Percentiles rank a stretch among this genome's conserved stretches.
These are phyloP conservation scores for Haplotaxodon microlepis DNA, from an alignment of 2,113 vertebrate species.

Conservation along the genomic window DNA sequence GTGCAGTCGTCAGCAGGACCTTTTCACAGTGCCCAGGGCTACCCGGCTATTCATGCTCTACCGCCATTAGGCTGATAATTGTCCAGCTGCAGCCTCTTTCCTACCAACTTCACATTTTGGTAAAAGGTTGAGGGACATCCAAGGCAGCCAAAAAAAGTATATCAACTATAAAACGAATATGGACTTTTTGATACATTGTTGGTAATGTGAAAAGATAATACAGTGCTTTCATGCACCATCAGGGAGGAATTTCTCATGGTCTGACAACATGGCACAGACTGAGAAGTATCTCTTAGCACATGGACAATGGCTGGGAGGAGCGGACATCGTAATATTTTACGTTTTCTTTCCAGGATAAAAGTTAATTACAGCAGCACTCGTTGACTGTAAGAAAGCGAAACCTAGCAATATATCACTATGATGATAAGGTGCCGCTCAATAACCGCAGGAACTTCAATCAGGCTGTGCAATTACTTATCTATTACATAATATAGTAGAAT, in stretches of 20 bases:
- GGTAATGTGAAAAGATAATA: slow-evolving; percentile 43
- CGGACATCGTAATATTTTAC: background rate
- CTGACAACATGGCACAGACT: slow-evolving; percentile 30
- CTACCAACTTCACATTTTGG: slow-evolving; percentile 14
- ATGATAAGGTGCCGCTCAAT: background rate
- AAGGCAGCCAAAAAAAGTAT: background rate
- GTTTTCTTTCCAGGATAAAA: background rate
- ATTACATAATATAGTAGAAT: background rate
- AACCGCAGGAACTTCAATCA: background rate
- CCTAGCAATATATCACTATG: background rate
- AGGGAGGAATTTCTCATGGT: slow-evolving; percentile 40
- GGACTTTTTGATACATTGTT: slow-evolving; percentile 19
- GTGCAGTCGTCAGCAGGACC: slow-evolving; percentile 46
- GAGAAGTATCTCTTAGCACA: slow-evolving; percentile 7
- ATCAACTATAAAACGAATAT: background rate
- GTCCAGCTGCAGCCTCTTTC: slow-evolving; percentile 50
- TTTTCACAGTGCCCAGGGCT: slow-evolving; percentile 42
- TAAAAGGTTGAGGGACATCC: background rate
- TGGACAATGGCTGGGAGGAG: background rate
- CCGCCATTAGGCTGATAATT: slow-evolving; percentile 35
- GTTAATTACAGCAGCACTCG: background rate
- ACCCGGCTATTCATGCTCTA: slow-evolving; percentile 41
- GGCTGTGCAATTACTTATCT: background rate
- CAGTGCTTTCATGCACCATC: slow-evolving; percentile 45
- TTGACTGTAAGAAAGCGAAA: background rate